Percentiles rank a stretch among this genome's conserved stretches.
These are phyloP conservation scores for Bombyx mandarina DNA, from an alignment of 1,140 invertebrate genomes.

Conservation along the genomic window DNA sequence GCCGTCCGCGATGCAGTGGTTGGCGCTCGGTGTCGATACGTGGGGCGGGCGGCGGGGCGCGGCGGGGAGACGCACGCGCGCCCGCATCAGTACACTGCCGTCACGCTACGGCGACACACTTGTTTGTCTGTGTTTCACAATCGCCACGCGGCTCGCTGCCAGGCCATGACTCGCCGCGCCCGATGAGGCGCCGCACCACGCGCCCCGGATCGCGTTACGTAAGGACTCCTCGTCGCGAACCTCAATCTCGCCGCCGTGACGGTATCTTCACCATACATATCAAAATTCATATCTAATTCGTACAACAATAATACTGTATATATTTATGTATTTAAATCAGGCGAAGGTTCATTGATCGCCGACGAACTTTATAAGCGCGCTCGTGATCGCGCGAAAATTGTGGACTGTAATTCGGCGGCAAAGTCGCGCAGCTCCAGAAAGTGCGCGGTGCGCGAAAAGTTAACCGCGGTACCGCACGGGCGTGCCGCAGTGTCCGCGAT, in stretches of 20 bases:
- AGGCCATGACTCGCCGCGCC: slow-evolving; percentile 43
- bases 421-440: slow-evolving; percentile 25
- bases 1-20: slow-evolving; percentile 44
- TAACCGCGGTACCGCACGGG: slow-evolving; percentile 22
- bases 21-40: slow-evolving; percentile 56
- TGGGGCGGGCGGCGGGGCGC: slow-evolving; percentile 23
- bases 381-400: slow-evolving; percentile 19
- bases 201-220: slow-evolving; percentile 47
- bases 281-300: slow-evolving; percentile 22
- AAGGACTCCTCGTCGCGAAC: slow-evolving; percentile 25
- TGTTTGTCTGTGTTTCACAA: slow-evolving; percentile 25
- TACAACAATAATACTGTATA: neutral
- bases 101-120: slow-evolving; percentile 40
- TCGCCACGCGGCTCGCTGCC: slow-evolving; percentile 42
- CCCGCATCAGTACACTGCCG: slow-evolving; percentile 37
- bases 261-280: slow-evolving; percentile 28
- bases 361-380: slow-evolving; percentile 14
- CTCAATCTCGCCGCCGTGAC: slow-evolving; percentile 11
- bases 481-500: slow-evolving; percentile 50
- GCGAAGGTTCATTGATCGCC: neutral
- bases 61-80: slow-evolving; percentile 30
- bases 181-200: slow-evolving; percentile 51
- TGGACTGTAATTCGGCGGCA: slow-evolving; percentile 17
- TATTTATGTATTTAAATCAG: slow-evolving; percentile 10
- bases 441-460: slow-evolving; percentile 28